These are phyloP conservation scores for Setipinna tenuifilis DNA, from an alignment of 2,797 vertebrate species.

Conservation along the genomic window DNA sequence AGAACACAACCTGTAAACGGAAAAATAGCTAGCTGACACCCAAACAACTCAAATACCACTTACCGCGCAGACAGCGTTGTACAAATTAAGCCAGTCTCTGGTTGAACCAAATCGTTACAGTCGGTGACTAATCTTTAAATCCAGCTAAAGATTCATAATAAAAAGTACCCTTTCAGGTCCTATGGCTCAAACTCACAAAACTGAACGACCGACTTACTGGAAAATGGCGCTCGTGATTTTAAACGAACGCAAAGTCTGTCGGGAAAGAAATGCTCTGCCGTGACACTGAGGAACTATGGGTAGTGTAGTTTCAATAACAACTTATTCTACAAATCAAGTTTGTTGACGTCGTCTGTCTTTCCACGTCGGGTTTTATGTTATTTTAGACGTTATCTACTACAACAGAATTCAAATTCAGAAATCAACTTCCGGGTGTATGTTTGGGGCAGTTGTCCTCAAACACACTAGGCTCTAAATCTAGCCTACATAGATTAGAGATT, in stretches of 20 bases:
- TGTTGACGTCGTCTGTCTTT: no score
- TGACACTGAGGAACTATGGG: no score
- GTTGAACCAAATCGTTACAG: background rate
- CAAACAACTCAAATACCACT: background rate
- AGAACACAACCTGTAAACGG: background rate
- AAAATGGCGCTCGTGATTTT: slow-evolving; percentile 3
- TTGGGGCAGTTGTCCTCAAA: no score
- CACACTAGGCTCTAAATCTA: no score
- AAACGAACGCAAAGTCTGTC: background rate
- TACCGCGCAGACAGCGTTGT: background rate
- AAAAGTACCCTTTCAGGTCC: no score
- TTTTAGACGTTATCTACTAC: no score
- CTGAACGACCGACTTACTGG: background rate
- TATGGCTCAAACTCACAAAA: background rate
- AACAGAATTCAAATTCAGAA: no score
- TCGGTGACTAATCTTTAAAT: background rate
- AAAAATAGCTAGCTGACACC: background rate
- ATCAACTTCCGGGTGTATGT: no score
- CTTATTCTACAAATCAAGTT: no score
- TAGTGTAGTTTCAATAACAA: no score
- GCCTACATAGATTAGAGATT: no score
- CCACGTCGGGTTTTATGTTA: no score
- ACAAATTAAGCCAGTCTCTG: background rate
- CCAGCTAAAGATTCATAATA: background rate
- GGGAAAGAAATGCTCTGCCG: background rate